Evolutionary conservation across 2,113 vertebrate genomes (phyloP).

Genomic region (Antechinus stuartii): DNA sequence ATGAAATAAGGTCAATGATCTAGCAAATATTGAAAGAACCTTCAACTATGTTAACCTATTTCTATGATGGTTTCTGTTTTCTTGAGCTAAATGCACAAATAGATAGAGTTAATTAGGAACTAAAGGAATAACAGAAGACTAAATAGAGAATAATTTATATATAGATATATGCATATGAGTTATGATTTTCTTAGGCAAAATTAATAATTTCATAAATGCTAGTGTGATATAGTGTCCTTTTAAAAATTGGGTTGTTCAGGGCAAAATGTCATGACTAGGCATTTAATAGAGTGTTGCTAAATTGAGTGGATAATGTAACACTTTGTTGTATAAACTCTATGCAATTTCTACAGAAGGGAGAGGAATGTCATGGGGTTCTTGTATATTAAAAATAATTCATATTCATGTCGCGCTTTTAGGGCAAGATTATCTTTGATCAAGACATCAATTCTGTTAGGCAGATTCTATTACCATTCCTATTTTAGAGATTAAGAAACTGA

Average conservation of each 20-base stretch:
- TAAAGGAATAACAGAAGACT: not conserved
- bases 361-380: not conserved
- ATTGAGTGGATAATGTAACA: not conserved
- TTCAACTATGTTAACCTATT: not conserved
- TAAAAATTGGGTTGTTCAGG: not conserved
- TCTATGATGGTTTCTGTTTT: not conserved
- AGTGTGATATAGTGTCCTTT: too few species aligned
- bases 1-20: not conserved
- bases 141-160: not conserved
- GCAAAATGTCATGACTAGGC: not conserved
- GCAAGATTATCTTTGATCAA: not conserved
- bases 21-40: not conserved
- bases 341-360: not conserved
- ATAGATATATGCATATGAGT: not conserved
- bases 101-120: not conserved
- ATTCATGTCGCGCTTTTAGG: not conserved
- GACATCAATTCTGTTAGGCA: not conserved
- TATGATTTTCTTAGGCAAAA: not conserved
- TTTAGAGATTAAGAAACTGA: not conserved
- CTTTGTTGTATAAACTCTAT: not conserved
- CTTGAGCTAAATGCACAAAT: not conserved
- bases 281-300: not conserved
- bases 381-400: not conserved
- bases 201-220: not conserved
- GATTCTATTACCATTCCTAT: not conserved